Evolutionary conservation across 2,797 vertebrate species (phyloP), one percentile per base, ranked within the genome.

Genomic region (Triplophysa yarkandensis): DNA sequence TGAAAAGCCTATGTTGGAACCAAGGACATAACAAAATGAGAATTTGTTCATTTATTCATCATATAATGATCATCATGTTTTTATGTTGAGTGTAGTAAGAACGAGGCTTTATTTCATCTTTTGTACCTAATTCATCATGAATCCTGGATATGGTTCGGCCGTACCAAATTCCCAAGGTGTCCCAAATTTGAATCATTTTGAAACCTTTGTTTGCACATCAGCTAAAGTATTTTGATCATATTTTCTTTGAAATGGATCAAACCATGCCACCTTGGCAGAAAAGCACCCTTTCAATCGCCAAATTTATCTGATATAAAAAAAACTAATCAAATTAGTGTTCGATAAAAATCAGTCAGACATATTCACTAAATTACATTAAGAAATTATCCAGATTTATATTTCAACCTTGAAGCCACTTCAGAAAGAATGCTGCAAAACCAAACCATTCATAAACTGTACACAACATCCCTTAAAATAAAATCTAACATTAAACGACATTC

Each of bases 1-100:
- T 25, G 21, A 67, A 76, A 66, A 70, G 55, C 21, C 28, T 54
- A 57, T 21, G 62, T 79, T 28, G 1, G 17, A 54, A 27, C 21
- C 57, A 68, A 71, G 41, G 41, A 68, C 21, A 23, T 80, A 4
- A 71, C 68, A 64, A 55, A 54, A 61, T 57, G 19, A 70, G 25
- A 71, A 68, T 76, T 62, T 71, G 11, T 44, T 9, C 1, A 34
- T 34, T 30, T 46, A 34, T 60, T 44, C 17, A 39, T 77, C 36
- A 55, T 62, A 19, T 64, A 25, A 76, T 64, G 36, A 39, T 80
- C 30, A 32, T 10, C 7, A 46, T n/a, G 27, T 68, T 19, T 36
- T 11, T 25, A 16, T 52, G 34, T 39, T n/a, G 60, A 3, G 41
- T 6, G 41, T 55, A 55, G 7, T 28, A 19, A 34, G 54, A 44